Evolutionary conservation across 2,888 invertebrate species (phyloP), one percentile per base, ranked within the genome.

Genomic region (Diadegma fenestrale): DNA sequence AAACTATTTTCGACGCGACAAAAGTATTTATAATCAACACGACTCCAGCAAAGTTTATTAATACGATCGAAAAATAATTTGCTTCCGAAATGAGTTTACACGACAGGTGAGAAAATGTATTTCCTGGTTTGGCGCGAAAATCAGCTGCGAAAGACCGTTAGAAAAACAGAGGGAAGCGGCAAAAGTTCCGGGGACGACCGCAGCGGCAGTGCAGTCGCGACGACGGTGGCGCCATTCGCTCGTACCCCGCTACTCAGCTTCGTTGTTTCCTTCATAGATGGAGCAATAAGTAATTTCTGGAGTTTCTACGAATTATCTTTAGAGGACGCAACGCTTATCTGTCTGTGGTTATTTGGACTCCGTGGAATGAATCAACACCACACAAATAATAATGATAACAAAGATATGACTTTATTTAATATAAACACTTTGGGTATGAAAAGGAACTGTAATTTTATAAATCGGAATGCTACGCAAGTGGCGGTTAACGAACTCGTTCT

Each of bases 101-200:
- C 12, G 63, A 72, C 41, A 8, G 30, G 5, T 26, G 61, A 30
- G 61, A 6, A 7, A 73, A 22, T 6, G 17, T 6, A 14, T 19
- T 51, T 26, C 17, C 12, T 45, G 12, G 10, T 19, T 63, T 63
- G 75, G 75, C 75, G 75, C 75, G 63, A 75, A 75, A 64, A 63
- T 48, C 75, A 75, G 63, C 63, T 63, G 45, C n/a, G 33, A 45
- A 75, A 48, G 45, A 75, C 63, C 75, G 75, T 75, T 75, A 19
- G 48, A 33, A 43, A n/a, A 75, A 48, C 63, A 75, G 14, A 64
- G 33, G 22, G 54, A 26, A 17, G 61, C 33, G 63, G 37, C 45
- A 33, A 33, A 41, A 30, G 10, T n/a, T 61, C 63, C 12, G 30
- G 54, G 51, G 33, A 19, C 10, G 19, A 19, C 8, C 14, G 26